Evolutionary conservation across 2,888 invertebrate genomes (phyloP).

Genomic region (Beris chalybata): DNA sequence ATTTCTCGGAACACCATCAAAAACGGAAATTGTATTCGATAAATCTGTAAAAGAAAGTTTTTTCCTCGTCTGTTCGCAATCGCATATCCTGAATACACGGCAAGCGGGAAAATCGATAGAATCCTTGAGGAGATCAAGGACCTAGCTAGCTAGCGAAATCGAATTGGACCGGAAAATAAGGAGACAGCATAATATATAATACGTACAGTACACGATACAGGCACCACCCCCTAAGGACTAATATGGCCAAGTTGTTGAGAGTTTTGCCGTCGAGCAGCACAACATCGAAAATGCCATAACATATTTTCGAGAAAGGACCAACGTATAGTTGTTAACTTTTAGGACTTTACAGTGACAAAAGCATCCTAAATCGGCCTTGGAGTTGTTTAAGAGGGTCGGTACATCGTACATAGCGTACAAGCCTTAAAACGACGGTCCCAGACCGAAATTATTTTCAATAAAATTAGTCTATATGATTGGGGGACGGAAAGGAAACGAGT

Average conservation of each 20-base stretch:
- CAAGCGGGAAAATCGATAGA: constrained; percentile 1
- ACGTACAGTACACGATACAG: no score
- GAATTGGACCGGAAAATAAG: background rate
- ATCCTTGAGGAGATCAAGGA: constrained; percentile 10
- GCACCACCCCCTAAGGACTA: constrained; percentile 2
- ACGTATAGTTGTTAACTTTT: no score
- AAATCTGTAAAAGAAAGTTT: no score
- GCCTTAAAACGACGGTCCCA: background rate
- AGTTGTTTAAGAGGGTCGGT: no score
- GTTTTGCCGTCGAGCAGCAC: background rate
- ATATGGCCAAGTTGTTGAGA: constrained; percentile 10
- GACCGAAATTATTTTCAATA: constrained; percentile 11
- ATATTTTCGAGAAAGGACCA: background rate
- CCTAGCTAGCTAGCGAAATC: background rate
- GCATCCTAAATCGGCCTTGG: no score
- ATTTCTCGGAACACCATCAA: no score
- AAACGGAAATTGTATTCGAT: no score
- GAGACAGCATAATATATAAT: background rate
- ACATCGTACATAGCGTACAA: background rate
- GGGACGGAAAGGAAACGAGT: background rate
- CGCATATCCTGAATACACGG: no score
- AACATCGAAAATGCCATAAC: constrained; percentile 3
- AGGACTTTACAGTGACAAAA: no score
- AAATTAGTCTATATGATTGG: background rate
- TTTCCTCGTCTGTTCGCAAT: no score